These are phyloP conservation scores for Vulpes vulpes DNA, from an alignment of 2,113 vertebrate species.

Conservation along the genomic window DNA sequence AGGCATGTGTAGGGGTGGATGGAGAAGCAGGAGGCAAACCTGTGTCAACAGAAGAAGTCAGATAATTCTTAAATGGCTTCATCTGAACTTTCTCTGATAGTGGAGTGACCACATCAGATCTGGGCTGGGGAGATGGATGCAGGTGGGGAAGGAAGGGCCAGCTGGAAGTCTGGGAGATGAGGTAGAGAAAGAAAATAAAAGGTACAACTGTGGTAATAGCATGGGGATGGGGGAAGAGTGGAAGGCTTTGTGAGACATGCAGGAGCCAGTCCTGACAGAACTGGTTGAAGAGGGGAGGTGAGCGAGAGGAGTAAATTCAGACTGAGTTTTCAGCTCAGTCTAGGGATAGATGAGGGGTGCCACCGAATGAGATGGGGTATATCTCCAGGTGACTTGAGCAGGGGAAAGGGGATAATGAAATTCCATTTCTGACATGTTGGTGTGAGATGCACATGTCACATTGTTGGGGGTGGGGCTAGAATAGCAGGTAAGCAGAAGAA, in stretches of 20 bases:
- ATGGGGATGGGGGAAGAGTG: background rate
- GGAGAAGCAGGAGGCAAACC: background rate
- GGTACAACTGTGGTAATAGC: background rate
- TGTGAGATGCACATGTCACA: background rate
- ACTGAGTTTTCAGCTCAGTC: background rate
- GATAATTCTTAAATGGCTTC: background rate
- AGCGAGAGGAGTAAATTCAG: background rate
- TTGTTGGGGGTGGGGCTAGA: background rate
- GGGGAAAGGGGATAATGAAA: background rate
- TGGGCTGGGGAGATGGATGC: background rate
- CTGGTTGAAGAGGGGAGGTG: background rate
- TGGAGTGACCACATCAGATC: background rate
- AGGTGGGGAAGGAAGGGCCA: background rate
- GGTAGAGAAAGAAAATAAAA: background rate
- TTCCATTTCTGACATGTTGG: background rate
- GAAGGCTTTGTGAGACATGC: background rate
- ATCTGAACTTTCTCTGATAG: background rate
- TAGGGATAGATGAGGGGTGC: background rate
- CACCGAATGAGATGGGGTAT: background rate
- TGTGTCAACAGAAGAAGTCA: background rate
- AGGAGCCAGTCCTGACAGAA: background rate
- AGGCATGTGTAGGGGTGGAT: rapidly evolving
- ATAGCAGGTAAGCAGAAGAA: background rate
- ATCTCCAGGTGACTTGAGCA: background rate
- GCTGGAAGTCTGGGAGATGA: background rate